These are phyloP conservation scores for Microplitis manilae DNA, from an alignment of 2,888 invertebrate genomes.

Conservation along the genomic window DNA sequence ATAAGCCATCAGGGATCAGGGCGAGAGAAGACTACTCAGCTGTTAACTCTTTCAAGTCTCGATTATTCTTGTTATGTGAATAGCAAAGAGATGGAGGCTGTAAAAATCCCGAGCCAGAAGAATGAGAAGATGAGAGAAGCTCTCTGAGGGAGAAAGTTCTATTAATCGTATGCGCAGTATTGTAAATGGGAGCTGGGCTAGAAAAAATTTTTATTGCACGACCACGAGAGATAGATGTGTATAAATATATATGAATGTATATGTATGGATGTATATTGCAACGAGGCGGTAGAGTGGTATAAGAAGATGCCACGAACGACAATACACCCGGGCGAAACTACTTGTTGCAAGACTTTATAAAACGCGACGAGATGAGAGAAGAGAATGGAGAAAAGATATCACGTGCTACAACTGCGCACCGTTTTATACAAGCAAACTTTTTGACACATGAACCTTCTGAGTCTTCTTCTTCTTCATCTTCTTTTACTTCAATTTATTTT, in stretches of 20 bases:
- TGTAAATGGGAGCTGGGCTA: slow-evolving; percentile 44
- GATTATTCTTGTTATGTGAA: slow-evolving; percentile 1
- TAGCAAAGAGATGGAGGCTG: background rate
- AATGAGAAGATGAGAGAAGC: slow-evolving; percentile 42
- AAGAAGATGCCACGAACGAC: slow-evolving; percentile 43
- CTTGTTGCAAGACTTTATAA: slow-evolving; percentile 39
- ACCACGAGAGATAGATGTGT: slow-evolving; percentile 30
- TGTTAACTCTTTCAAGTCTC: background rate
- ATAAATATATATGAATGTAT: slow-evolving; percentile 8
- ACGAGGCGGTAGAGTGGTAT: background rate
- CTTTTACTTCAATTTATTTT: background rate
- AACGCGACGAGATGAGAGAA: slow-evolving; percentile 6
- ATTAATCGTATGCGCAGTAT: slow-evolving; percentile 54
- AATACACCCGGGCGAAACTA: slow-evolving; percentile 33
- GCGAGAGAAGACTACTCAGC: slow-evolving; percentile 38
- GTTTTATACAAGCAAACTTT: slow-evolving; percentile 21
- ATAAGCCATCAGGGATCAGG: slow-evolving; percentile 46
- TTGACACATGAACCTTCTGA: slow-evolving; percentile 25
- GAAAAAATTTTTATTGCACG: slow-evolving; percentile 48
- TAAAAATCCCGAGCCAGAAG: background rate
- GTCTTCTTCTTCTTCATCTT: background rate
- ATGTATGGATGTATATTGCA: background rate
- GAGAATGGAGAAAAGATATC: slow-evolving; percentile 14
- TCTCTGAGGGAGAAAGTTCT: slow-evolving; percentile 54
- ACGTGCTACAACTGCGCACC: background rate